Conservation (phyloP, 2,113 vertebrate genomes). For the Phaethornis superciliosus region DNA sequence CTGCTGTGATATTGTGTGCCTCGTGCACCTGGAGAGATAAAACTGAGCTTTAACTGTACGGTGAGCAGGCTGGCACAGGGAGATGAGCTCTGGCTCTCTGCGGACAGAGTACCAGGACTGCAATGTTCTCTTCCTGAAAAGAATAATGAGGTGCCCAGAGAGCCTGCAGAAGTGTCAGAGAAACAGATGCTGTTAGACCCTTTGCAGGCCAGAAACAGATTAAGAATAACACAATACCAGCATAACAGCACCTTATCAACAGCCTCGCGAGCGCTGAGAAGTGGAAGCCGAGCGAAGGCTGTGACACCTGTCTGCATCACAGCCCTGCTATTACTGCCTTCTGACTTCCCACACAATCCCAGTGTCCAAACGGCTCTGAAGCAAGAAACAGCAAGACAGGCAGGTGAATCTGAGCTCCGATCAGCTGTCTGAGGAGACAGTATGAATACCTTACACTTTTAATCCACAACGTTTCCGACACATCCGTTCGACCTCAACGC, state of each 20-base stretch:
- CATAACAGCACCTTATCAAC: constrained; percentile 7
- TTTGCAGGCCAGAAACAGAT: constrained; percentile 22
- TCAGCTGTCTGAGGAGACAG: background rate
- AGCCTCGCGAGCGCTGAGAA: background rate
- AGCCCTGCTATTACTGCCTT: background rate
- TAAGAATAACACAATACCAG: constrained; percentile 37
- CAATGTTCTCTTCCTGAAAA: constrained; percentile 6
- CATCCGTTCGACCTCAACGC: constrained; percentile 4
- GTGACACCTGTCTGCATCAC: background rate
- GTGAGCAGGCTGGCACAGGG: background rate
- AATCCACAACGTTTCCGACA: background rate
- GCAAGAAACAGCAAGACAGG: constrained; percentile 28
- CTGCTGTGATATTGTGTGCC: background rate
- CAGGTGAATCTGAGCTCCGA: background rate
- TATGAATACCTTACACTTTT: background rate
- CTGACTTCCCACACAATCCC: background rate
- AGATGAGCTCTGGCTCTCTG: background rate
- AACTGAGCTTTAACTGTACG: background rate
- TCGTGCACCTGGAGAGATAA: background rate
- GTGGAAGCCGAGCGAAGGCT: background rate
- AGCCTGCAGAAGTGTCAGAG: constrained; percentile 3
- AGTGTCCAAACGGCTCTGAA: constrained; percentile 15
- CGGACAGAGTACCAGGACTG: background rate
- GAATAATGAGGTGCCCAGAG: constrained; percentile 39
- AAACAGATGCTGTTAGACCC: constrained; percentile 14